Conservation (phyloP, 1,140 invertebrate genomes). For the Ruditapes philippinarum region DNA sequence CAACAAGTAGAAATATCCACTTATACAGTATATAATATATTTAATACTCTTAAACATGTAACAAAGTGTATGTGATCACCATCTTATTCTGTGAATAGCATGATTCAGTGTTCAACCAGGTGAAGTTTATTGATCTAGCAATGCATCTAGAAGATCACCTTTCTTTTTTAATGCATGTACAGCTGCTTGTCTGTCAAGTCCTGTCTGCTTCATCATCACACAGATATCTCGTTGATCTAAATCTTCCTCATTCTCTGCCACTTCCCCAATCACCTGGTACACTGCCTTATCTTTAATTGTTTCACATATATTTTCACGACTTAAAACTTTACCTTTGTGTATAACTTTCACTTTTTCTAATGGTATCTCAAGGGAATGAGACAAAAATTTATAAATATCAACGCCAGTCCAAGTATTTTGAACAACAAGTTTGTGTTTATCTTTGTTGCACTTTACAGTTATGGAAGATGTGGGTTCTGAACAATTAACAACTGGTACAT, state of each 20-base stretch:
- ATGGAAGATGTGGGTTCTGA: slow-evolving; percentile 67
- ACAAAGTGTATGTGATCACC: too few relatives aligned
- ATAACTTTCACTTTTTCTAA: slow-evolving; percentile 79
- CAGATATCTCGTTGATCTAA: slow-evolving; percentile 78
- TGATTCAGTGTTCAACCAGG: too few relatives aligned
- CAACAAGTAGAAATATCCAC: too few relatives aligned
- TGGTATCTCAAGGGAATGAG: slow-evolving; percentile 70
- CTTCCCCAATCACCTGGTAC: slow-evolving; percentile 81
- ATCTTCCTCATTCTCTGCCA: slow-evolving; percentile 74
- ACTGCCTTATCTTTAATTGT: slow-evolving; percentile 74
- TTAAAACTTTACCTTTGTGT: slow-evolving; percentile 80
- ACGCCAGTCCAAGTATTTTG: slow-evolving; percentile 74
- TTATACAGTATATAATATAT: too few relatives aligned
- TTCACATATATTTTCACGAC: slow-evolving; percentile 65
- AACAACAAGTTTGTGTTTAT: slow-evolving; percentile 75
- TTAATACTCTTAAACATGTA: too few relatives aligned
- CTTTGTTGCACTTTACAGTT: slow-evolving; percentile 78
- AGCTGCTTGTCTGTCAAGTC: slow-evolving; percentile 78
- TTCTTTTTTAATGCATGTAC: slow-evolving; percentile 84
- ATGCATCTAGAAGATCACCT: slow-evolving; percentile 89
- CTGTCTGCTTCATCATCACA: slow-evolving; percentile 79
- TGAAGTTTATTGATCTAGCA: slow-evolving; percentile 75
- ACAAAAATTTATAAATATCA: slow-evolving; percentile 73
- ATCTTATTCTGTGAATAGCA: too few relatives aligned
- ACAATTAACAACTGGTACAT: slow-evolving; percentile 70